A percentile compares a stretch with the other conserved stretches of the same genome.
phyloP scores from a whole-genome alignment of 2,888 invertebrate genomes.

The Acronicta alni region DNA sequence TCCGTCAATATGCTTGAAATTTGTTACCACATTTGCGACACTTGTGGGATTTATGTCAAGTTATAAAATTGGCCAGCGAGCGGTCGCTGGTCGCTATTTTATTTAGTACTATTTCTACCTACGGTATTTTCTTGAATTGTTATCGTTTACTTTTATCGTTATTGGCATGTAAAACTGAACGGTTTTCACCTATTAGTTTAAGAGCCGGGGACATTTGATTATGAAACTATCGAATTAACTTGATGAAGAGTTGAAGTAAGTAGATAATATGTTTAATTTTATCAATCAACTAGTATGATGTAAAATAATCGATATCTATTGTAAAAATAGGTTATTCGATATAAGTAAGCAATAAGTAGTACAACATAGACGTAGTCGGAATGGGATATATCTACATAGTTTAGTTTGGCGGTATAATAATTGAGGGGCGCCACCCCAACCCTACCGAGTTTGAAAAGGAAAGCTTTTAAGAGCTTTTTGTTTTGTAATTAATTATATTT shows the following conservation, averaged over 20 bases:
- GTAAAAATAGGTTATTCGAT: constrained; percentile 9
- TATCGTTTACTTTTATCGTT: constrained; percentile 53
- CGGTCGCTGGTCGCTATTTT: constrained; percentile 41
- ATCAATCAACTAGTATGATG: constrained; percentile 14
- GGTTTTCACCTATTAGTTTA: constrained; percentile 52
- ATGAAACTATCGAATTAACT: constrained; percentile 42
- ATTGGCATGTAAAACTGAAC: constrained; percentile 54
- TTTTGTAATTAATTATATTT: constrained; percentile 87
- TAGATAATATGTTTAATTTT: constrained; percentile 21
- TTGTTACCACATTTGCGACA: constrained; percentile 56
- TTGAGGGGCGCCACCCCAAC: constrained; percentile 85
- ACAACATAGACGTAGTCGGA: constrained; percentile 70
- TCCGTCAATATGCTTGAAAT: constrained; percentile 42
- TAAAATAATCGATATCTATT: constrained; percentile 13
- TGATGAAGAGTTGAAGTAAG: constrained; percentile 29
- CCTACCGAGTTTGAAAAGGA: constrained; percentile 82
- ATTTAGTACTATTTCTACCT: constrained; percentile 48
- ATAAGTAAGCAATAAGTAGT: constrained; percentile 20
- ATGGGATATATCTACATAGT: constrained; percentile 71
- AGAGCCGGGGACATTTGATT: constrained; percentile 42
- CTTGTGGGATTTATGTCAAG: constrained; percentile 55
- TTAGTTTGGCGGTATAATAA: constrained; percentile 81
- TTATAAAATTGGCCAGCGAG: constrained; percentile 48
- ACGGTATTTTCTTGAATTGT: constrained; percentile 47
- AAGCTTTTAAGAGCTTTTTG: constrained; percentile 89